Percentiles rank a stretch among this genome's conserved stretches.
phyloP scores from a whole-genome alignment of 2,113 vertebrate species.

The Hippopotamus amphibius region DNA sequence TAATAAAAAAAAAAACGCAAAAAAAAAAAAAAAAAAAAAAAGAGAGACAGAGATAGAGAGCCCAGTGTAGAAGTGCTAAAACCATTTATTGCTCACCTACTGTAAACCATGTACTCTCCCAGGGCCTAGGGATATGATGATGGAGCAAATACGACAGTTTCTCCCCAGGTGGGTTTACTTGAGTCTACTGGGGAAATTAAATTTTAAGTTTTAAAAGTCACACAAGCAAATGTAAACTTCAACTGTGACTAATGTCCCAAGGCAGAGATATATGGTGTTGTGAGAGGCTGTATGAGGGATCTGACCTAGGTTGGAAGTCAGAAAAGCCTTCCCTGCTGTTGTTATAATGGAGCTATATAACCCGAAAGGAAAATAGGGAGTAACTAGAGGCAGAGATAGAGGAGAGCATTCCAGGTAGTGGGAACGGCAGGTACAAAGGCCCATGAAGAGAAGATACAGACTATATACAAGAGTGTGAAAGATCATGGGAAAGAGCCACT shows the following conservation, averaged over 20 bases:
- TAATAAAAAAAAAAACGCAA: no score
- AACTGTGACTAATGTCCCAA: neutral
- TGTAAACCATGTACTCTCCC: neutral
- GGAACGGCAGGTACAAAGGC: neutral
- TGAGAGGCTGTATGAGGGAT: neutral
- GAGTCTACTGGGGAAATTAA: neutral
- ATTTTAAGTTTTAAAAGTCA: conserved; percentile 1
- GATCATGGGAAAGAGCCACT: neutral
- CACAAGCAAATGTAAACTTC: neutral
- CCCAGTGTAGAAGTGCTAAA: neutral
- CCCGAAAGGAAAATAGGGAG: neutral
- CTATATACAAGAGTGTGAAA: neutral
- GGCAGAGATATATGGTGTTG: neutral
- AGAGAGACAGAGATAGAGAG: no score
- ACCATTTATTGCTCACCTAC: neutral
- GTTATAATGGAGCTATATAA: neutral
- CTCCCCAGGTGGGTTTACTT: neutral
- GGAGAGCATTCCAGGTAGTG: neutral
- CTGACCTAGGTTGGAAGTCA: neutral
- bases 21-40: no score
- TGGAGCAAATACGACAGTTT: neutral
- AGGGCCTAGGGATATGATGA: neutral
- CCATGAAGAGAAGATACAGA: neutral
- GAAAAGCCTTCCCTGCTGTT: neutral
- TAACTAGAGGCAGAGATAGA: neutral